Conservation (phyloP, 2,113 vertebrate species). For the Hyla sarda region DNA sequence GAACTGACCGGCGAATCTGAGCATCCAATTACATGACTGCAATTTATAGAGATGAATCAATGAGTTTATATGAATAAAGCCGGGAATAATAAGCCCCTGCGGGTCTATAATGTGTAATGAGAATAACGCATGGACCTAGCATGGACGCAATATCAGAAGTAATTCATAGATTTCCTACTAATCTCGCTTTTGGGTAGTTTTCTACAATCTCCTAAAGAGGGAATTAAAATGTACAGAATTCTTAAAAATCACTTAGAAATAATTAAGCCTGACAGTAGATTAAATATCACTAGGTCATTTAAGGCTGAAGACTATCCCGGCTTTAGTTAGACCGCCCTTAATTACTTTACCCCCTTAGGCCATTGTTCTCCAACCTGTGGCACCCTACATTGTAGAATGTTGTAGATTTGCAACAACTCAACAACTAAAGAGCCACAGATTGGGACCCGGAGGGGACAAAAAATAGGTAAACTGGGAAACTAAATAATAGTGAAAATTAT, state of each 20-base stretch:
- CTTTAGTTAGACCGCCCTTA: background rate
- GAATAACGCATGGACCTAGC: constrained; percentile 38
- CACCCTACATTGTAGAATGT: no score
- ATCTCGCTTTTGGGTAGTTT: constrained; percentile 45
- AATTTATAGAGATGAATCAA: constrained; percentile 29
- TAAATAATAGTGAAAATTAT: constrained; percentile 42
- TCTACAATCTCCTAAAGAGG: constrained; percentile 46
- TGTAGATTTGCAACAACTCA: no score
- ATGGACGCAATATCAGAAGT: constrained; percentile 46
- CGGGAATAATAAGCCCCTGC: background rate
- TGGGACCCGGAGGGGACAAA: background rate
- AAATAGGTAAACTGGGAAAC: background rate
- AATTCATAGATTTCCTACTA: constrained; percentile 57
- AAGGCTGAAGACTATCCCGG: background rate
- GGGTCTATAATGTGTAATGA: constrained; percentile 34
- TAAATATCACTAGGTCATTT: constrained; percentile 31
- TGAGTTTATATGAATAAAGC: constrained; percentile 23
- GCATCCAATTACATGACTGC: constrained; percentile 36
- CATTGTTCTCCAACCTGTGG: background rate
- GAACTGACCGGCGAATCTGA: background rate
- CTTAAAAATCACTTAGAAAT: constrained; percentile 13
- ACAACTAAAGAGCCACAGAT: no score
- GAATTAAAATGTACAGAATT: constrained; percentile 41
- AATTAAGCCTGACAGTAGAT: background rate
- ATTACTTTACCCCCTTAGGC: background rate